A percentile compares a stretch with the other conserved stretches of the same genome.
Conservation (phyloP, 2,113 vertebrate species). For the Ondatra zibethicus region DNA sequence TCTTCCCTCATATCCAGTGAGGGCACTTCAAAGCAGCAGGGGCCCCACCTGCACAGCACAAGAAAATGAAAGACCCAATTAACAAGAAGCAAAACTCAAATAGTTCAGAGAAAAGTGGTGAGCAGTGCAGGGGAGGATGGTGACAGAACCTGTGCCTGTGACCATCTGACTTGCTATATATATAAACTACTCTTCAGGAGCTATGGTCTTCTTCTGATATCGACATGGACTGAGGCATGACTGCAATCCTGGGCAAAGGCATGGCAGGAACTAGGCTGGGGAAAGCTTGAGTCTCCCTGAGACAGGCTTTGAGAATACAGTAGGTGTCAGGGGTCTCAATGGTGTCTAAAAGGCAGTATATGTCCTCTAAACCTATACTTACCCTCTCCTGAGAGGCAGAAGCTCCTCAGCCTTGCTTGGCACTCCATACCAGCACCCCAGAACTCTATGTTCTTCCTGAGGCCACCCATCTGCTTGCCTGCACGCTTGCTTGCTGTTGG, state of each 20-base stretch:
- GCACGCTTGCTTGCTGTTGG: neutral
- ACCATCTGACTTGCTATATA: neutral
- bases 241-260: neutral
- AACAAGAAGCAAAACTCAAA: slow-evolving; percentile 45
- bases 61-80: slow-evolving; percentile 73
- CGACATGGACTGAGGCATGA: neutral
- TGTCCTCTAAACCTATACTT: neutral
- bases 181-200: neutral
- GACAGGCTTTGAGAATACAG: neutral
- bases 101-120: slow-evolving; percentile 26
- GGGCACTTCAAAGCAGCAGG: slow-evolving; percentile 74
- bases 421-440: neutral
- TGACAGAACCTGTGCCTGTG: neutral
- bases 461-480: neutral
- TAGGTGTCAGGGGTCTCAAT: neutral
- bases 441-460: neutral
- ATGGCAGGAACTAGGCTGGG: neutral
- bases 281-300: neutral
- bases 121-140: neutral
- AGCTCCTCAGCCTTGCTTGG: neutral
- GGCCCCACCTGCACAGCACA: slow-evolving; percentile 46
- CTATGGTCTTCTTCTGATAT: neutral
- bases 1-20: slow-evolving; percentile 15
- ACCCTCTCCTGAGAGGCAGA: neutral
- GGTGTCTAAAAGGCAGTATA: neutral